Base-by-base conservation (phyloP, 2,888 invertebrate species). In the Nowickia ferox region DNA sequence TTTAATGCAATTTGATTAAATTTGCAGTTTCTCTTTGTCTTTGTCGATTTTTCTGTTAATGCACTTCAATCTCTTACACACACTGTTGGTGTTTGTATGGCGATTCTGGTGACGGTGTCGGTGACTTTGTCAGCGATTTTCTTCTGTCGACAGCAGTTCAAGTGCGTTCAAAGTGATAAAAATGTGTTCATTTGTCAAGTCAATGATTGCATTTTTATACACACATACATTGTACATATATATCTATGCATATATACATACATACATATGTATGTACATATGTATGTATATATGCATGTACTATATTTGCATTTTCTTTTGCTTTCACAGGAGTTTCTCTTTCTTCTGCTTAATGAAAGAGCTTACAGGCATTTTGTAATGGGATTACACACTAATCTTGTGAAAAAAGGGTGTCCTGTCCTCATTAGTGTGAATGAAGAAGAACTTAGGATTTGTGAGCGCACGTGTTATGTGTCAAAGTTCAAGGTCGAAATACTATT, bases 161-260 rank as follows among this genome's bases (percentile, higher is more conserved):
- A 86, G 84, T 80, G 80, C 80, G 86, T 86, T 84, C 86, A 69
- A 51, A 19, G 80, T 74, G 86, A 86, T 86, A 86, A 86, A 80
- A 59, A 57, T 19, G 9, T 13, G n/a, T 59, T 53, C n/a, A 44
- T 61, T 77, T 59, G 46, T 42, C 46, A 74, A 84, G 46, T 71
- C 65, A 77, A 72, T 51, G 76, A 69, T 48, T 77, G 72, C 79
- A 76, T 53, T 59, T 38, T 55, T 63, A 61, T 51, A 30, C n/a
- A 30, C 30, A 6, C n/a, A n/a, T n/a, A n/a, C n/a, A n/a, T n/a
- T n/a, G n/a, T n/a, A n/a, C n/a, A n/a, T n/a, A n/a, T n/a, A n/a
- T n/a, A n/a, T n/a, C n/a, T n/a, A n/a, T 30, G 6, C 6, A 6
- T 30, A 30, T 6, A 30, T 30, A 30, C 30, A 30, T 30, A 30